Evolutionary conservation across 2,888 invertebrate genomes (phyloP), one percentile per base, ranked within the genome.

Genomic region (Synergus gifuensis): DNA sequence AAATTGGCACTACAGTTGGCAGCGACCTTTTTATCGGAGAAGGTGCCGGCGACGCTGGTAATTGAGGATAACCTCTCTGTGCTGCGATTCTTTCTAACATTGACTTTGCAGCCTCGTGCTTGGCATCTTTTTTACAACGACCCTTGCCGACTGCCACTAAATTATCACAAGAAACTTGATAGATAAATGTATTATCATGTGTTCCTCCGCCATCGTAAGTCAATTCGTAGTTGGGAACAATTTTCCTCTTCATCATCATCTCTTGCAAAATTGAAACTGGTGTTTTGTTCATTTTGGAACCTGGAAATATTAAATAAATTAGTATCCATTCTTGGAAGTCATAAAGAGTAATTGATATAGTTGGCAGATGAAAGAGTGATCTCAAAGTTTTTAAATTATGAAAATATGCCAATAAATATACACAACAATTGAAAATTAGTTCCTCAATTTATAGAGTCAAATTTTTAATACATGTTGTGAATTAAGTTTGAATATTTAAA

Each of bases 181-280:
- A 93, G 1, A 88, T 89, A 81, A 93, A 93, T 2, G 88, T 89
- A 83, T 92, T 93, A 64, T 90, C 86, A 81, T 93, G 93, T 2
- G 90, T 86, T 4, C 92, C 92, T 42, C 90, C 90, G 3, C 91
- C 90, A 66, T 92, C 88, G 22, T 90, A 88, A 78, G 92, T 89
- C 18, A 92, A 86, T 79, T 92, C 90, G 81, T 95, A 96, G 79
- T 94, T 94, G 0, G 95, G 94, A 0, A 92, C 87, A 22, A 89
- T 87, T 0, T 93, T 92, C 36, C 92, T 90, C 85, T 95, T 94
- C 7, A 94, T 92, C 92, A 95, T 94, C 91, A 95, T 93, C 90
- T 96, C 96, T 89, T 95, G 95, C 18, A 96, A 92, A 4, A 95
- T 93, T 63, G 95, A 95, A 8, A 95, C 94, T 1, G 95, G 94